Evolutionary conservation across 2,113 vertebrate species (phyloP).

Genomic region (Nothoprocta pentlandii): DNA sequence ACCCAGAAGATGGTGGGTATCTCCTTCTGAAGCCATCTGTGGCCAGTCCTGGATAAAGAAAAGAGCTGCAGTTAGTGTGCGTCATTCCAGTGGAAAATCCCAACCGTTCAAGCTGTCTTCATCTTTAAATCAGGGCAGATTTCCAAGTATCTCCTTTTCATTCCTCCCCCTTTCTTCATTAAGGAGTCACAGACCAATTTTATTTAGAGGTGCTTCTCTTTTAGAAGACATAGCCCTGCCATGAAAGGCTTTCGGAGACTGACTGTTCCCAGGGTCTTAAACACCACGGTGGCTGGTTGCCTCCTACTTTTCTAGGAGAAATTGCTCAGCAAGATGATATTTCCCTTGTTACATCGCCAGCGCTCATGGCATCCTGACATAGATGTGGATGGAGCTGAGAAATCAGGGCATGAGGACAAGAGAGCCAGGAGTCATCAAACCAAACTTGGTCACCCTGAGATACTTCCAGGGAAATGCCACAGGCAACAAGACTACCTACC

Average conservation of each 20-base stretch:
- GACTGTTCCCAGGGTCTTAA: not conserved
- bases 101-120: not conserved
- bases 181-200: not conserved
- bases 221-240: not conserved
- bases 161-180: not conserved
- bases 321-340: not conserved
- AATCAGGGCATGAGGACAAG: not conserved
- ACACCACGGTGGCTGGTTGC: not conserved
- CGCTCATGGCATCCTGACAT: not conserved
- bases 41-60: too few relatives aligned
- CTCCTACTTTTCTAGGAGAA: not conserved
- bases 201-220: not conserved
- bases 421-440: not conserved
- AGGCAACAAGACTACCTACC: not conserved
- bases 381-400: not conserved
- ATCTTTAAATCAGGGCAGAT: not conserved
- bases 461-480: not conserved
- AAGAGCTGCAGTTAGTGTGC: not conserved
- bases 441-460: not conserved
- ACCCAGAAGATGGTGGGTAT: not conserved
- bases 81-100: not conserved
- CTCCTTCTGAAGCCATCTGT: not conserved
- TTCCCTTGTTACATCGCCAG: not conserved
- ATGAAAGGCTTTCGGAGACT: not conserved
- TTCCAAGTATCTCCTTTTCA: not conserved